A percentile compares a stretch with the other conserved stretches of the same genome.
phyloP scores from a whole-genome alignment of 2,113 vertebrate genomes.

The Apteryx owenii region DNA sequence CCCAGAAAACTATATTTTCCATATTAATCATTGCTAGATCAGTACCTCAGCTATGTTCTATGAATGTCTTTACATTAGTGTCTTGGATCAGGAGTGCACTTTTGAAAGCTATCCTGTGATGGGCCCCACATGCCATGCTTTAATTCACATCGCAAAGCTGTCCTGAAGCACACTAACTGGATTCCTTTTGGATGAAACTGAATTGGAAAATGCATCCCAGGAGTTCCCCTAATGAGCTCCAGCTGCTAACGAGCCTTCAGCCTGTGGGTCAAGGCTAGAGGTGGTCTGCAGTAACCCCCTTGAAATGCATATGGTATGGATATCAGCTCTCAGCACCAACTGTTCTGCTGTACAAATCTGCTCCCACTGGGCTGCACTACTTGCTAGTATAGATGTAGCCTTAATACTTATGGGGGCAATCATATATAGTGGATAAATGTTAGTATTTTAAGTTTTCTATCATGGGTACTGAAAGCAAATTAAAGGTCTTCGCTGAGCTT shows the following conservation, averaged over 20 bases:
- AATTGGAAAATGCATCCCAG: neutral
- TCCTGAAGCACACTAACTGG: neutral
- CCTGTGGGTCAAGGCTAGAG: neutral
- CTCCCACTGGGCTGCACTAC: neutral
- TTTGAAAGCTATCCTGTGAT: neutral
- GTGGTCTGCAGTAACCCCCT: neutral
- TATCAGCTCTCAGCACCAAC: neutral
- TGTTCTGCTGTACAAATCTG: neutral
- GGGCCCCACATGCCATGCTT: neutral
- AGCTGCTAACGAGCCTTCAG: neutral
- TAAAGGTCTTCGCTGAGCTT: neutral
- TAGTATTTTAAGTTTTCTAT: neutral
- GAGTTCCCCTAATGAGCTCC: neutral
- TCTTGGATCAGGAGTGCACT: neutral
- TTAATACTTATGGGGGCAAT: neutral
- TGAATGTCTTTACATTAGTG: accelerated
- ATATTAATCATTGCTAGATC: neutral
- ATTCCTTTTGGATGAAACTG: neutral
- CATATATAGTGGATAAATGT: neutral
- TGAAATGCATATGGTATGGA: neutral
- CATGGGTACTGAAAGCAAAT: neutral
- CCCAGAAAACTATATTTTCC: neutral
- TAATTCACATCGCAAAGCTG: neutral
- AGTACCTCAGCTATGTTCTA: neutral
- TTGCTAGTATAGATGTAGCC: neutral